These are phyloP conservation scores for Thomomys bottae DNA, from an alignment of 2,113 vertebrate species.

Conservation along the genomic window DNA sequence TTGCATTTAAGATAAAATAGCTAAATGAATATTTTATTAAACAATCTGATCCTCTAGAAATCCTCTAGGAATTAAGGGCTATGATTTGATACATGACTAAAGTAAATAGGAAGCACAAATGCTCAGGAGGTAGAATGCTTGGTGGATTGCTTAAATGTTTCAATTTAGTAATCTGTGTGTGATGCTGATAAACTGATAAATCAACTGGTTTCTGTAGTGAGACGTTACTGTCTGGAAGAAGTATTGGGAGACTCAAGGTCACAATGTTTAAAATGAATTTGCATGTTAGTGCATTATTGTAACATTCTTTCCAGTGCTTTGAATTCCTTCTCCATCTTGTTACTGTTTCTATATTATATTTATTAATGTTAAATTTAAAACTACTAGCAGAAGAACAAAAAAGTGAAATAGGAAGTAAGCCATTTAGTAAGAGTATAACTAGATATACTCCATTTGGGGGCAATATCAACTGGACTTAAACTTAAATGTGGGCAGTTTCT, in stretches of 20 bases:
- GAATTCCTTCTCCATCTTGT: not conserved
- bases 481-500: conserved; percentile 13
- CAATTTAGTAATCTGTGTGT: conserved; percentile 14
- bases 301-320: not conserved
- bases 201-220: not conserved
- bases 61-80: conserved; percentile 54
- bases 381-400: not conserved
- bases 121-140: not conserved
- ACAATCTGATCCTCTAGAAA: conserved; percentile 45
- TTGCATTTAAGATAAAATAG: conserved; percentile 44
- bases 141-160: not conserved
- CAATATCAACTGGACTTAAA: conserved; percentile 53
- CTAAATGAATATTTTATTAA: conserved; percentile 50
- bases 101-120: conserved; percentile 7
- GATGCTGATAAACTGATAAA: not conserved
- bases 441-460: not conserved
- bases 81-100: conserved; percentile 61
- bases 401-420: not conserved
- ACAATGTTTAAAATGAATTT: conserved; percentile 35
- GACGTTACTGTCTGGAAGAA: not conserved
- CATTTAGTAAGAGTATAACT: not conserved
- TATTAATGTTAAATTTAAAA: conserved; percentile 14
- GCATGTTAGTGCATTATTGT: not conserved
- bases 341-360: not conserved
- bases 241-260: not conserved